Base-by-base conservation (phyloP, 2,113 vertebrate species). In the Chitala chitala region DNA sequence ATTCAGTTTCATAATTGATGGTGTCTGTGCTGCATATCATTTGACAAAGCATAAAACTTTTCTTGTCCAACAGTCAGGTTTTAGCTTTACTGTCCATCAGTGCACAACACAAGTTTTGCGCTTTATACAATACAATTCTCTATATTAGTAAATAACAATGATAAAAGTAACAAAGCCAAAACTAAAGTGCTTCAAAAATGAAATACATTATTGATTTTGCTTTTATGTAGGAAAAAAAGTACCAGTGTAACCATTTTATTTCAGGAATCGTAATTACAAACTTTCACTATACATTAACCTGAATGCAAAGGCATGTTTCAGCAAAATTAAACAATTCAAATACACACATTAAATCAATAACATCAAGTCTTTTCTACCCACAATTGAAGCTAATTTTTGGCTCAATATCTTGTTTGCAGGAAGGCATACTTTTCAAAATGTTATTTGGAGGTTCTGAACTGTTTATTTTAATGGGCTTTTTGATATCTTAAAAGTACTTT, bases 301-400 rank as follows among this genome's bases (percentile, higher is more conserved):
- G 13, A 64, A 51, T 24, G 26, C 15, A 56, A 56, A 15, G 38
- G 55, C 54, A 66, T 55, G 31, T 74, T 65, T 50, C 59, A 74
- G 61, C 72, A 69, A 75, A 75, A 54, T 48, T 29, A 74, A 55
- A 66, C 50, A 55, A 53, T 59, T 59, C 42, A 61, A 59, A 58
- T 15, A 66, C 3, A 66, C 9, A 74, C 58, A 63, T 70, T 51
- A 24, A 69, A 10, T 7, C 22, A 66, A 33, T 36, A 75, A 33
- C 36, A 38, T 54, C 22, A 38, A 73, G 40, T 53, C 46, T 66
- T 66, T 24, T 66, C 42, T 38, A 24, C 53, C 54, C 44, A 42
- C 40, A 63, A 73, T 22, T n/a, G 50, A 72, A 59, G 31, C 17
- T 26, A n/a, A n/a, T 56, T 42, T 69, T 55, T 69, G 26, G 64